Conservation (phyloP, 2,797 vertebrate species). For the Xenops minutus region DNA sequence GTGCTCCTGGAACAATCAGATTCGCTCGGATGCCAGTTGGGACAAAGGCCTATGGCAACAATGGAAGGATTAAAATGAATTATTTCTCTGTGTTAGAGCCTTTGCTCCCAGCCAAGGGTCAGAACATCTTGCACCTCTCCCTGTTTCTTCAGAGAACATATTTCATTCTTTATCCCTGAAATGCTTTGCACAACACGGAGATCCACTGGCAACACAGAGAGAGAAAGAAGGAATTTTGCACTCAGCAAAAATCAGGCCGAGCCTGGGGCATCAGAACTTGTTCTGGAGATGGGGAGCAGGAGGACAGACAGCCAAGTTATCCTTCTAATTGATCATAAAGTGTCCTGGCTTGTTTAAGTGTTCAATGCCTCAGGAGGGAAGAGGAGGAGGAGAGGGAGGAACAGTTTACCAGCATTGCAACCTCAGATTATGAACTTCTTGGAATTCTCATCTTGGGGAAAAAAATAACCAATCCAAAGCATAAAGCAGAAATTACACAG, state of each 20-base stretch:
- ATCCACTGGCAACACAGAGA: neutral
- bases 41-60: neutral
- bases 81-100: neutral
- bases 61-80: neutral
- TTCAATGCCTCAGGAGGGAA: neutral
- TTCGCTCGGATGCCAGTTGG: fast-evolving
- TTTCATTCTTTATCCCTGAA: neutral
- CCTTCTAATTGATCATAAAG: conserved; percentile 19
- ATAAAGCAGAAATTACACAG: neutral
- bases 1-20: neutral
- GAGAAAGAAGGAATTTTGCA: neutral
- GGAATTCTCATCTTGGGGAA: neutral
- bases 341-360: conserved; percentile 29
- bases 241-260: conserved; percentile 43
- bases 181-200: conserved; percentile 34
- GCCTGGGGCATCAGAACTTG: conserved; percentile 38
- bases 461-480: neutral
- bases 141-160: neutral
- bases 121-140: neutral
- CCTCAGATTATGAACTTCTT: neutral
- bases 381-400: neutral
- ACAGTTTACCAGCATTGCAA: neutral
- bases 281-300: conserved; percentile 32
- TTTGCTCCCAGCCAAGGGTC: neutral
- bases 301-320: conserved; percentile 36